Base-by-base conservation (phyloP, 2,113 vertebrate genomes). In the Brachyhypopomus gauderio region DNA sequence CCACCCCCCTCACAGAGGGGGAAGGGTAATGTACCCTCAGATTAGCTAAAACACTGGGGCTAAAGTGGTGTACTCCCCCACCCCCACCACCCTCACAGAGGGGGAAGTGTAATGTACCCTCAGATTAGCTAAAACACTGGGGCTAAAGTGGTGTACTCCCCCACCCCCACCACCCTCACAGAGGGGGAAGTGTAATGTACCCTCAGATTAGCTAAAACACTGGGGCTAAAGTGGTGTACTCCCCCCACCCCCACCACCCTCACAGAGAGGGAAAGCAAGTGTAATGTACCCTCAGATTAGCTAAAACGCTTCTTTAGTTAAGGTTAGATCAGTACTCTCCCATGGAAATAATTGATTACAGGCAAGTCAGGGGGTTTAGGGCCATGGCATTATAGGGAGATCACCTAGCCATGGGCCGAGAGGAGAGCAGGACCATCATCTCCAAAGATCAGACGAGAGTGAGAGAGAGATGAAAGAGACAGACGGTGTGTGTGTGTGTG, bases 221-320 rank as follows among this genome's bases (percentile, higher is more conserved):
- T n/a, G n/a, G 25, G 60, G 74, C 72, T 59, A 66, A 20, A 77
- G 52, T 23, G 30, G 6, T 9, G 30, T 45, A 5, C 64, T 52
- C 76, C 71, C 63, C 30, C 72, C 38, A 16, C 71, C 71, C 78
- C 55, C 76, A 41, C 8, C 16, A 55, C 34, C 59, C 58, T 52
- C 69, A 34, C 80, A 70, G 72, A 75, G 80, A 76, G 80, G 80
- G 76, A 81, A 81, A 81, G 78, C 81, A 83, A 75, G 72, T 86
- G 84, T 86, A 83, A 85, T 58, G 81, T 77, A 80, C 45, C 59
- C 75, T 64, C 22, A 75, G 78, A 77, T 83, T 83, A 74, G 81
- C 78, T 80, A 83, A 86, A 86, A 86, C 80, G 78, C 78, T 86
- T 86, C 84, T 83, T 83, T 86, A 86, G 84, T 86, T 86, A 86